Base-by-base conservation (phyloP, 2,888 invertebrate genomes). In the Drosophila niveifrons region DNA sequence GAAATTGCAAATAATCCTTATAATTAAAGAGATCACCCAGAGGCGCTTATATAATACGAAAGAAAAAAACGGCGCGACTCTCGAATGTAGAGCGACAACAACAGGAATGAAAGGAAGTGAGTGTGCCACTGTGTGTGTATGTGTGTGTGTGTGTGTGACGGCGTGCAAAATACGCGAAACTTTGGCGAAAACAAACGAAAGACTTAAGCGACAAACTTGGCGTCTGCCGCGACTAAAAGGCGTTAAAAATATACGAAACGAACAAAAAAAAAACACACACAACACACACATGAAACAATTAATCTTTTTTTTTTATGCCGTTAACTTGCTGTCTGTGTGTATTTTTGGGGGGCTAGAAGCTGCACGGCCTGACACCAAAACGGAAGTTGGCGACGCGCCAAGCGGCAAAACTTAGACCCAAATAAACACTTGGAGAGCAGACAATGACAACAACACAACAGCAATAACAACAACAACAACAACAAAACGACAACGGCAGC, bases 201-300 rank as follows among this genome's bases (percentile, higher is more conserved):
- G 82, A 80, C 79, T 78, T 66, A 70, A 72, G 79, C 82, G 87
- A 84, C 89, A 82, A 89, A 84, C 86, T 59, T 77, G 78, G 70
- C 83, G 64, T 29, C 58, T 36, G 61, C 72, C 57, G 58, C 61
- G 43, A 59, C 81, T 80, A 86, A 83, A 82, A 67, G 78, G 80
- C 70, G 85, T 79, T 79, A 63, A 80, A 79, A 72, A 58, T 65
- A 58, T 65, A 64, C 61, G 62, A 56, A 36, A 6, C 36, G 47
- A 56, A 57, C 23, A 41, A 59, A 72, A 62, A 53, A 17, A 67
- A 18, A 53, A 47, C 50, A 46, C 28, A 67, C 28, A 50, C 44
- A 51, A 46, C 50, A 17, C 39, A 41, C 39, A 41, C 39, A 41
- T 2, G 15, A 51, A 61, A 77, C 64, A 72, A 80, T 73, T 68